These are phyloP conservation scores for Podarcis cretensis DNA, from an alignment of 2,113 vertebrate genomes.

Conservation along the genomic window DNA sequence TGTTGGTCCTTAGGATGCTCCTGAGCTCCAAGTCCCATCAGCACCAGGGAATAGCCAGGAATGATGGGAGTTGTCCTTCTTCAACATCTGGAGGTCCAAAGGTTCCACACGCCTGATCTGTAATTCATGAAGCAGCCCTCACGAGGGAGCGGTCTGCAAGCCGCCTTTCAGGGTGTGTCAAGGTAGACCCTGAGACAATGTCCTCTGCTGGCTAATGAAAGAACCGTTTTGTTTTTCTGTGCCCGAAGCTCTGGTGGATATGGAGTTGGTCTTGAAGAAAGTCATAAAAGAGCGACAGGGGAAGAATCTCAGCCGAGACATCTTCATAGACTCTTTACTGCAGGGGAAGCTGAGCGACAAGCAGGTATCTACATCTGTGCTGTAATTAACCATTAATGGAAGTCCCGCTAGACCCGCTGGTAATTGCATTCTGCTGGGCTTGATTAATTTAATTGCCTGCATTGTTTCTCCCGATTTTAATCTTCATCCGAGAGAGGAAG, in stretches of 20 bases:
- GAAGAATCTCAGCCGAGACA: constrained; percentile 71
- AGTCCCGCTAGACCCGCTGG: constrained; percentile 13
- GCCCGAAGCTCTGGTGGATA: constrained; percentile 84
- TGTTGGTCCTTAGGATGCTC: too few relatives aligned
- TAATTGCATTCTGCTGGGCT: constrained; percentile 29
- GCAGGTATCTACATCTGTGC: constrained; percentile 80
- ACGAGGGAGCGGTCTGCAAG: not conserved
- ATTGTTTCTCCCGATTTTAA: constrained; percentile 17
- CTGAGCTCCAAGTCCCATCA: too few relatives aligned
- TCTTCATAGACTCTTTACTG: constrained; percentile 88
- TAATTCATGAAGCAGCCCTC: not conserved
- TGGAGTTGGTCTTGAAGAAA: constrained; percentile 89
- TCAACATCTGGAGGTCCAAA: too few relatives aligned
- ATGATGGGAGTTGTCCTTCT: too few relatives aligned
- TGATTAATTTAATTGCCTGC: constrained; percentile 25
- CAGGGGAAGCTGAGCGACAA: constrained; percentile 88
- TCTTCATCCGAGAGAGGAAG: constrained; percentile 17
- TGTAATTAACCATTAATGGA: constrained; percentile 11
- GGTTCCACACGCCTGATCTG: not conserved
- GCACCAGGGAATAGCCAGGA: too few relatives aligned
- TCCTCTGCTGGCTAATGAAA: constrained; percentile 38
- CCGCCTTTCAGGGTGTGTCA: constrained; percentile 8
- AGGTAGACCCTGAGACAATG: constrained; percentile 24
- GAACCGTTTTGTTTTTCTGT: constrained; percentile 37
- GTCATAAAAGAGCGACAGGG: constrained; percentile 85